Base-by-base conservation (phyloP, 2,888 invertebrate genomes). In the Patella ulyssiponensis region DNA sequence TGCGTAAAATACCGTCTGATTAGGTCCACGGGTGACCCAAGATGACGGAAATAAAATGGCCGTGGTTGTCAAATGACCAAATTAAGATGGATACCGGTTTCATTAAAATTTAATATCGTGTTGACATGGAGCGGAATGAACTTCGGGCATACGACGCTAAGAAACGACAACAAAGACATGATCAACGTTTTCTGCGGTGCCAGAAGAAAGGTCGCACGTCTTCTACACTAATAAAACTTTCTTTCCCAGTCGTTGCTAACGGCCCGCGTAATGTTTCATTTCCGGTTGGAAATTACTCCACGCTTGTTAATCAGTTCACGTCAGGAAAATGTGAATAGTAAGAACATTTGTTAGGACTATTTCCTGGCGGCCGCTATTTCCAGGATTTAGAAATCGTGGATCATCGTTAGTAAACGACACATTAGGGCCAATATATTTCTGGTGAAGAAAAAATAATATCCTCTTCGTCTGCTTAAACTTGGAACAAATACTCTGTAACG, bases 31-130 rank as follows among this genome's bases (percentile, higher is more conserved):
- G 64, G 64, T 64, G 20, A 64, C 64, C 64, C 23, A 64, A 23
- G 64, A 23, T 64, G 64, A 64, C 64, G 64, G 64, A 64, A 64
- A 64, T 64, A 64, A 64, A 64, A 64, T 64, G 64, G 64, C 64
- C 23, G 64, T 23, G 64, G 64, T 64, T 64, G 64, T 64, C 64
- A 64, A 64, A 64, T 64, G 64, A 64, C 64, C 20, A 64, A 64
- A 64, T 64, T 64, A 64, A 64, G 64, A 64, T 64, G 64, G 64
- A 64, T 64, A 23, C 64, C 23, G 64, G 64, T 64, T 64, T 64
- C 64, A 64, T 64, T 64, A 64, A 64, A 64, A 64, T 64, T 64
- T 64, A 64, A 64, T 64, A 64, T 64, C 20, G 64, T 64, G 64
- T 64, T 64, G 64, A 64, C 23, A 23, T 23, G 14, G 14, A 23